Evolutionary conservation across 2,113 vertebrate species (phyloP).

Genomic region (Pica pica): DNA sequence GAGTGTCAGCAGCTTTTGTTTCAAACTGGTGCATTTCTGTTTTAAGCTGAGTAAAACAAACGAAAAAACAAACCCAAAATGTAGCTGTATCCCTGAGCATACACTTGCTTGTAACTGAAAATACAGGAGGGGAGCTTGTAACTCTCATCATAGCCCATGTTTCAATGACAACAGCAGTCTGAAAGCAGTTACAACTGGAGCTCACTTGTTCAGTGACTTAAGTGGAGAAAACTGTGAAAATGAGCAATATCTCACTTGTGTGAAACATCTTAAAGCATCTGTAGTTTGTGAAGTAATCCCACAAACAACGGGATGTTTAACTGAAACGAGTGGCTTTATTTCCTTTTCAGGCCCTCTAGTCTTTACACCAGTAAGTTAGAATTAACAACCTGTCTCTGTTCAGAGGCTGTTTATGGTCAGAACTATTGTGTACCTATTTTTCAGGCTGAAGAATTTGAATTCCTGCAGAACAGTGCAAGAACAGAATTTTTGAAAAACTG

Average conservation of each 20-base stretch:
- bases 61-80: background rate
- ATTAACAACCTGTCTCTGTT: background rate
- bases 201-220: background rate
- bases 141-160: background rate
- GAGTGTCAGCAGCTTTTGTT: background rate
- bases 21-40: background rate
- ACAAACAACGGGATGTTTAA: background rate
- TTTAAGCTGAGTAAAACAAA: background rate
- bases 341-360: background rate
- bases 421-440: background rate
- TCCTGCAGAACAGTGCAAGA: background rate
- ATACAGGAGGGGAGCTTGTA: background rate
- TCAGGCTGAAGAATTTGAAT: background rate
- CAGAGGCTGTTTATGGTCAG: background rate
- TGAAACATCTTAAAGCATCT: background rate
- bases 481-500: background rate
- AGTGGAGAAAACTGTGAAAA: background rate
- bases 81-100: background rate
- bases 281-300: background rate
- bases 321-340: background rate
- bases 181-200: background rate
- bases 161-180: background rate
- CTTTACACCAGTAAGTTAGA: background rate
- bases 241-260: background rate
- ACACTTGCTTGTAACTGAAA: background rate